phyloP scores from a whole-genome alignment of 2,797 vertebrate species.

The Characodon lateralis region DNA sequence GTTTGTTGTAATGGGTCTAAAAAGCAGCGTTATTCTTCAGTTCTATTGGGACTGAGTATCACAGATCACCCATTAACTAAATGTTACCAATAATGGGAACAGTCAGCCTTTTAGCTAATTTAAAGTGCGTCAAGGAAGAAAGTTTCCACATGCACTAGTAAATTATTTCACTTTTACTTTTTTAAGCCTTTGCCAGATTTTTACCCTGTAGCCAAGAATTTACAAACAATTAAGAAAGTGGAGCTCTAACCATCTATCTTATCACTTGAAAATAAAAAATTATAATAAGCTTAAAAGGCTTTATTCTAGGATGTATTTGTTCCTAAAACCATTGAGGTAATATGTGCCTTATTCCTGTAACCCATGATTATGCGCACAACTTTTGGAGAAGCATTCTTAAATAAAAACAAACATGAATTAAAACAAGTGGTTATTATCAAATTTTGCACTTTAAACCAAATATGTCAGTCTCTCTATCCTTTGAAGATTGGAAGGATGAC shows the following conservation, averaged over 20 bases:
- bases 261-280: slow-evolving; percentile 16
- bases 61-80: slow-evolving; percentile 34
- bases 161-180: slow-evolving; percentile 5
- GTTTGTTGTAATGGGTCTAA: slow-evolving; percentile 37
- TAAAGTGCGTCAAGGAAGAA: slow-evolving; percentile 13
- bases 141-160: not conserved
- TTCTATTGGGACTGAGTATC: slow-evolving; percentile 22
- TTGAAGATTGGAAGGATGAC: not conserved
- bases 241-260: slow-evolving; percentile 10
- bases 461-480: not conserved
- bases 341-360: not conserved
- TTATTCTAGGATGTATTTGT: slow-evolving; percentile 13
- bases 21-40: slow-evolving; percentile 26
- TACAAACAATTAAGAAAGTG: slow-evolving; percentile 28
- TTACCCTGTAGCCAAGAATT: slow-evolving; percentile 23
- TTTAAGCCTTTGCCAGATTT: slow-evolving; percentile 3
- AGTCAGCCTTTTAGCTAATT: slow-evolving; percentile 38
- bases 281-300: slow-evolving; percentile 8
- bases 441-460: not conserved
- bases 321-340: not conserved
- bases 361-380: too few relatives aligned
- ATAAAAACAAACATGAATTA: not conserved
- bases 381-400: not conserved
- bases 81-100: slow-evolving; percentile 18
- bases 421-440: not conserved